These are phyloP conservation scores for Temnothorax rugatulus DNA, from an alignment of 2,888 invertebrate species.

Conservation along the genomic window DNA sequence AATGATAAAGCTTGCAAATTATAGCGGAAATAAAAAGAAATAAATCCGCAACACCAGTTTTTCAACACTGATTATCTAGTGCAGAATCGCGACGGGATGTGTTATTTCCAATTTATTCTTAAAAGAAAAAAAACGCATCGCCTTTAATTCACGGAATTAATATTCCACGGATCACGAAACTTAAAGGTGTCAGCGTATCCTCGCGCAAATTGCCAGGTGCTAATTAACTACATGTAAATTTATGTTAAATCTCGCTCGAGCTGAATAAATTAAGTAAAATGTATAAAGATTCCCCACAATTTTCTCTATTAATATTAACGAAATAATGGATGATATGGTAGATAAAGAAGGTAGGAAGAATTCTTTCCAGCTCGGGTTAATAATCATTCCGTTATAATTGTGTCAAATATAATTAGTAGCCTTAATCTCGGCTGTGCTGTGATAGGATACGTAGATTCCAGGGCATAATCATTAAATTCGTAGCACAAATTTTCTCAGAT, in stretches of 20 bases:
- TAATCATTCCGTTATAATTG: conserved; percentile 40
- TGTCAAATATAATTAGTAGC: conserved; percentile 51
- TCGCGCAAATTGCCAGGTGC: not conserved
- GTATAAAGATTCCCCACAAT: conserved; percentile 25
- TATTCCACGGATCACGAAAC: conserved; percentile 27
- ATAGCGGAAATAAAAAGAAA: conserved; percentile 1
- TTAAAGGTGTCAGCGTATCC: conserved; percentile 24
- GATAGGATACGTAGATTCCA: not conserved
- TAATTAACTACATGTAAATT: conserved; percentile 52
- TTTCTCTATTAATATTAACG: conserved; percentile 28
- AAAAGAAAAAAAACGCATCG: not conserved
- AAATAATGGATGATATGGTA: not conserved
- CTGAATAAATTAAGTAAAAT: conserved; percentile 36
- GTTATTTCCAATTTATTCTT: not conserved
- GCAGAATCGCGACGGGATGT: not conserved
- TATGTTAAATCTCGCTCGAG: conserved; percentile 19
- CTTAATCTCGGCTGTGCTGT: not conserved
- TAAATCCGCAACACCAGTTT: not conserved
- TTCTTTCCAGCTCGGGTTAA: not conserved
- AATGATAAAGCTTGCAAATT: not conserved
- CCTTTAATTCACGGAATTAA: conserved; percentile 16
- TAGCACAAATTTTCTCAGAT: not conserved
- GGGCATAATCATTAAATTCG: conserved; percentile 13
- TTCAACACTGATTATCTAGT: not conserved
- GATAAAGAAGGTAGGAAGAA: not conserved